phyloP scores from a whole-genome alignment of 2,888 invertebrate species.

The Rhamphomyia laevipes region DNA sequence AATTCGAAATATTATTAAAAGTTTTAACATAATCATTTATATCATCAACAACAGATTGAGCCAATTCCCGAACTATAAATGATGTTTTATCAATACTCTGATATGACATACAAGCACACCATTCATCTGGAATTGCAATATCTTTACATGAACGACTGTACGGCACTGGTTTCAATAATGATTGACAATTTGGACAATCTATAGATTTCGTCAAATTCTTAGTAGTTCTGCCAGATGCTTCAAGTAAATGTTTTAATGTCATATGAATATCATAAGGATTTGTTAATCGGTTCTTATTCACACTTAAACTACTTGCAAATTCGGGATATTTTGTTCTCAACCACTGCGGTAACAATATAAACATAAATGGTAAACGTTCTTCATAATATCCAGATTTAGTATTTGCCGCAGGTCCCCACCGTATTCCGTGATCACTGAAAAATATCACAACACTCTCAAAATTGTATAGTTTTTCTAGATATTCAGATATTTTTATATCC shows the following conservation, averaged over 20 bases:
- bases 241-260: no score
- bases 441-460: slow-evolving; percentile 57
- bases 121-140: slow-evolving; percentile 55
- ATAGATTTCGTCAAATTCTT: no score
- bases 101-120: slow-evolving; percentile 64
- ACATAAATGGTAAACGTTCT: slow-evolving; percentile 63
- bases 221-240: no score
- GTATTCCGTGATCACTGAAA: slow-evolving; percentile 67
- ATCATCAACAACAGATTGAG: slow-evolving; percentile 29
- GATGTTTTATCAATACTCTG: slow-evolving; percentile 35
- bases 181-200: no score
- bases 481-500: slow-evolving; percentile 48
- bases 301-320: slow-evolving; percentile 43
- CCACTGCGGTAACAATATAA: slow-evolving; percentile 52
- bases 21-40: slow-evolving; percentile 28
- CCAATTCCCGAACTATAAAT: slow-evolving; percentile 42
- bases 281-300: no score
- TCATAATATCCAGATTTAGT: slow-evolving; percentile 64
- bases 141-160: slow-evolving; percentile 54
- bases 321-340: slow-evolving; percentile 44
- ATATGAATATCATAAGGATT: no score
- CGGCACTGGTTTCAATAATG: no score
- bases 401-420: slow-evolving; percentile 59
- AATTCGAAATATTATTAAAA: slow-evolving; percentile 27
- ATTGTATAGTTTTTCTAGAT: slow-evolving; percentile 46